Base-by-base conservation (phyloP, 2,113 vertebrate genomes). In the Centrocercus urophasianus region DNA sequence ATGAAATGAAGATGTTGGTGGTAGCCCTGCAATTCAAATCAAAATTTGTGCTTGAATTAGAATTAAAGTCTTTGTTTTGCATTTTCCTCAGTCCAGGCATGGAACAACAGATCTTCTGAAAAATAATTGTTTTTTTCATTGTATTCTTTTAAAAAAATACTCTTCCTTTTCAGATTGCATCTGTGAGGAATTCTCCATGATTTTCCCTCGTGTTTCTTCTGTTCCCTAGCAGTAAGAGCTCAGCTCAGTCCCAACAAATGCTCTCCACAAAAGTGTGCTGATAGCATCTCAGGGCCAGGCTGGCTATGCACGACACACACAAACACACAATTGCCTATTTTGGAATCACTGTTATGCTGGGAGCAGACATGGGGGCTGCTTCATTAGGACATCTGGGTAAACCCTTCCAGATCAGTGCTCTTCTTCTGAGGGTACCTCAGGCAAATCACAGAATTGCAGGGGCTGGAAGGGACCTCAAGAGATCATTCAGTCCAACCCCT, bases 1-100 rank as follows among this genome's bases (percentile, higher is more conserved):
- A 87, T 73, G 87, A 93, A 96, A 90, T 42, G 83, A 94, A 86
- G 84, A 95, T 87, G 82, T 78, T 90, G 30, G 47, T 83, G 78
- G 76, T 38, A 64, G 84, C 40, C 90, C 75, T 15, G 6, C 78
- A 76, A 48, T 80, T n/a, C 65, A 24, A 71, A 8, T 50, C 34
- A 84, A 43, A 36, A n/a, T 95, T 93, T 94, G 75, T 15, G 38
- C 18, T 56, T 67, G 36, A 65, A 83, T 22, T 11, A 57, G 43
- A 81, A 74, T 28, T 42, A 71, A 40, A 16, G 10, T n/a, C 80
- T 30, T 83, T 65, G 6, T 9, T 82, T 85, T 64, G 30, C 27
- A 3, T n/a, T 75, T 75, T 52, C 17, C 30, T 34, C 13, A 32
- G 32, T 66, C 36, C 43, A 83, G 56, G 54, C 25, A 18, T 14